phyloP scores from a whole-genome alignment of 2,113 vertebrate species.

The Gallinago undulata region DNA sequence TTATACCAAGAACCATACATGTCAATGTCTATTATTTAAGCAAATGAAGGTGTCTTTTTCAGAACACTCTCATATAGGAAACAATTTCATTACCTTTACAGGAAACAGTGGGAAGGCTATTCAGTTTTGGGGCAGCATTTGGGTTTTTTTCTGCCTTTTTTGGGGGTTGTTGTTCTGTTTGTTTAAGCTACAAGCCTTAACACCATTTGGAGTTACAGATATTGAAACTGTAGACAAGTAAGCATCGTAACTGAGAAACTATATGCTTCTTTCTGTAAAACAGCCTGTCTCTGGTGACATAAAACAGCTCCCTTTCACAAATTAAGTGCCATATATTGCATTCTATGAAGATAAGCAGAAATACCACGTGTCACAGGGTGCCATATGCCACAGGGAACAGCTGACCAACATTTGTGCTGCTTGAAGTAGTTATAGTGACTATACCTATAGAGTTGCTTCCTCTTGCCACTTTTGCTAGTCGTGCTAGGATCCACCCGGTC shows the following conservation, averaged over 20 bases:
- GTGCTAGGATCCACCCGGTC: conserved; percentile 77
- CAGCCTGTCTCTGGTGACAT: neutral
- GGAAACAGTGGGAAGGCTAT: neutral
- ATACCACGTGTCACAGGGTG: neutral
- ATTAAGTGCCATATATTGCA: neutral
- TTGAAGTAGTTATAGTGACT: neutral
- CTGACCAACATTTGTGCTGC: neutral
- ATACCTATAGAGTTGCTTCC: conserved; percentile 98
- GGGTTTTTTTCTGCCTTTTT: neutral
- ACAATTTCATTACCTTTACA: neutral
- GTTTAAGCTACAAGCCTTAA: neutral
- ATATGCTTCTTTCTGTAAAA: neutral
- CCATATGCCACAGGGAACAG: neutral
- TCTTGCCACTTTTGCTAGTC: conserved; percentile 84
- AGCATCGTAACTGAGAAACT: neutral
- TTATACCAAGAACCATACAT: neutral
- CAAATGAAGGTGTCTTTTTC: neutral
- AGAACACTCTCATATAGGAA: neutral
- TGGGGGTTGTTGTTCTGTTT: neutral
- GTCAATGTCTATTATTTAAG: neutral
- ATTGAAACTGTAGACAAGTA: neutral
- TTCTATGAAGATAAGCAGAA: neutral
- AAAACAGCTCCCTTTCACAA: neutral
- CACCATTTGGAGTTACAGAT: neutral
- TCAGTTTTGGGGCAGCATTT: neutral